A percentile compares a stretch with the other conserved stretches of the same genome.
phyloP scores from a whole-genome alignment of 2,888 invertebrate genomes.

The Limnephilus auricula region DNA sequence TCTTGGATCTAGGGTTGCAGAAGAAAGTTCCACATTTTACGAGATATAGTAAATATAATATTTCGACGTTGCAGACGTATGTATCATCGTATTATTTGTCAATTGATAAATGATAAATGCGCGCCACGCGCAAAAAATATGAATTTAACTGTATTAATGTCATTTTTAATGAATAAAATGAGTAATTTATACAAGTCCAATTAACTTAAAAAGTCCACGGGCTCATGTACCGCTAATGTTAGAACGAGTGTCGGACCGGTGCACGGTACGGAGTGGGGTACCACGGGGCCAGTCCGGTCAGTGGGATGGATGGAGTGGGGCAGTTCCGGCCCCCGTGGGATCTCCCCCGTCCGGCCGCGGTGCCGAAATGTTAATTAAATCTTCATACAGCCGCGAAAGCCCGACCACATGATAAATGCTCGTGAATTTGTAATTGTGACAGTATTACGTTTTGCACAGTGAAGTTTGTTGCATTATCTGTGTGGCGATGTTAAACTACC shows the following conservation, averaged over 20 bases:
- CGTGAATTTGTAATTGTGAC: slow-evolving; percentile 53
- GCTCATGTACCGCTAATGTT: not conserved
- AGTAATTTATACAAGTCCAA: not conserved
- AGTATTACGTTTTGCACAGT: not conserved
- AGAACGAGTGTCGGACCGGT: not conserved
- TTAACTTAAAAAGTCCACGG: not conserved
- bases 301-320: not conserved
- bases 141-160: not conserved
- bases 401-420: slow-evolving; percentile 59
- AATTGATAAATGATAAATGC: too few relatives aligned
- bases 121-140: not conserved
- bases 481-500: not conserved
- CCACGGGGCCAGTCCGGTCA: not conserved
- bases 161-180: not conserved
- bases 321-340: slow-evolving; percentile 19
- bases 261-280: not conserved
- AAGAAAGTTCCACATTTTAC: too few relatives aligned
- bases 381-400: slow-evolving; percentile 65
- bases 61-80: too few relatives aligned
- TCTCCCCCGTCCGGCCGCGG: slow-evolving; percentile 65
- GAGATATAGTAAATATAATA: too few relatives aligned
- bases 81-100: too few relatives aligned
- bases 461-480: not conserved
- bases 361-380: slow-evolving; percentile 67
- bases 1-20: too few relatives aligned